Conservation (phyloP, 2,888 invertebrate species). For the Busseola fusca region DNA sequence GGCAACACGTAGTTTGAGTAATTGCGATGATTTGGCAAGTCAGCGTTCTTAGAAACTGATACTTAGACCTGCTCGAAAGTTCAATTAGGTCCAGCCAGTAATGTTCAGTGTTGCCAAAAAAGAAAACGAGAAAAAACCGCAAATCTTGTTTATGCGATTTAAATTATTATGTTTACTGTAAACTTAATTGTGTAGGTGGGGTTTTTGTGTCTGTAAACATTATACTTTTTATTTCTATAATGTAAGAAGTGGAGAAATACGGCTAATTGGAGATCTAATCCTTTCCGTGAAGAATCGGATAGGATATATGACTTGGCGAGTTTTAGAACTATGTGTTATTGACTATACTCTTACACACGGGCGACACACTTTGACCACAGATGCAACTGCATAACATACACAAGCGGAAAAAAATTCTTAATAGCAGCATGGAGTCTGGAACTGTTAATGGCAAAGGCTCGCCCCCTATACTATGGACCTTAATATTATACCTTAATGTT, state of each 20-base stretch:
- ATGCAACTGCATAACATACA: not conserved
- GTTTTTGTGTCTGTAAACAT: slow-evolving; percentile 36
- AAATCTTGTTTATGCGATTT: slow-evolving; percentile 51
- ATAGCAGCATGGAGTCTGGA: no score
- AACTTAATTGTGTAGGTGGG: slow-evolving; percentile 46
- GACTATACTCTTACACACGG: not conserved
- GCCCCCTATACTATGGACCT: no score
- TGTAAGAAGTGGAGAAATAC: slow-evolving; percentile 9
- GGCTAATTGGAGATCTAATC: slow-evolving; percentile 16
- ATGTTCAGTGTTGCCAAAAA: slow-evolving; percentile 50
- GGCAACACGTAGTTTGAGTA: slow-evolving; percentile 38
- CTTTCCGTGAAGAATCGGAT: slow-evolving; percentile 12
- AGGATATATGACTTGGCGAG: slow-evolving; percentile 22
- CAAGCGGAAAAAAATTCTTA: no score
- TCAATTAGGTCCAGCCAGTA: slow-evolving; percentile 45
- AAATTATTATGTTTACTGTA: slow-evolving; percentile 61
- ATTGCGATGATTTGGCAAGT: slow-evolving; percentile 40
- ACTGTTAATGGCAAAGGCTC: no score
- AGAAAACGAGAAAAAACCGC: slow-evolving; percentile 49
- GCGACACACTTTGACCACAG: not conserved
- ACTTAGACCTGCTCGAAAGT: slow-evolving; percentile 34
- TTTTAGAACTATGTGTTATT: not conserved
- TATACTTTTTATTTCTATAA: slow-evolving; percentile 28
- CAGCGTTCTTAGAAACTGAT: slow-evolving; percentile 47
- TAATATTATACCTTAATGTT: no score